Evolutionary conservation across 2,888 invertebrate species (phyloP).

Genomic region (Erebia ligea): DNA sequence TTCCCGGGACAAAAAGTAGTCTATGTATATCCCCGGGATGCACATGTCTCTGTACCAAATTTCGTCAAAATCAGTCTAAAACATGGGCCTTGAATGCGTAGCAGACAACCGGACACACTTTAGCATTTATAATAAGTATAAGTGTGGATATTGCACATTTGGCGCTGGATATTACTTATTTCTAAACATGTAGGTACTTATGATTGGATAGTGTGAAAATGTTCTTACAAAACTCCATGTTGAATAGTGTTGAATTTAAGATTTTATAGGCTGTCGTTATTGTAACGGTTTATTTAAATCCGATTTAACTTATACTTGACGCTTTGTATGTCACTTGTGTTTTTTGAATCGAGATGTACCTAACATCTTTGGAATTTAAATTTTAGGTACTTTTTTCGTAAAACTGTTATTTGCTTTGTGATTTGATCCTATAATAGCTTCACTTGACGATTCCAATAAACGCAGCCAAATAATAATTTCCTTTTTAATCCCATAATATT

Average conservation of each 20-base stretch:
- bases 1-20: too few species aligned
- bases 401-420: conserved; percentile 3
- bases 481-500: too few species aligned
- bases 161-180: too few species aligned
- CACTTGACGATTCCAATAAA: neutral
- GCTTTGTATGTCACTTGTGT: neutral
- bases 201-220: neutral
- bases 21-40: too few species aligned
- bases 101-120: too few species aligned
- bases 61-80: too few species aligned
- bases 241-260: conserved; percentile 20
- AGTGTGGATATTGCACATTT: too few species aligned
- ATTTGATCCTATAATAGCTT: neutral
- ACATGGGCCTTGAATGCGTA: too few species aligned
- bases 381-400: neutral
- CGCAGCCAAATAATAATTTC: too few species aligned
- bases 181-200: neutral
- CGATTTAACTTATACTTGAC: neutral
- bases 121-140: too few species aligned
- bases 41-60: too few species aligned
- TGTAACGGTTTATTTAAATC: conserved; percentile 23
- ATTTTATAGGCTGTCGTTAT: conserved; percentile 25
- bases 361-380: neutral
- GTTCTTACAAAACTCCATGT: too few species aligned
- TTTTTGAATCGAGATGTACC: neutral